Evolutionary conservation across 2,113 vertebrate genomes (phyloP).

Genomic region (Sinocyclocheilus grahami): DNA sequence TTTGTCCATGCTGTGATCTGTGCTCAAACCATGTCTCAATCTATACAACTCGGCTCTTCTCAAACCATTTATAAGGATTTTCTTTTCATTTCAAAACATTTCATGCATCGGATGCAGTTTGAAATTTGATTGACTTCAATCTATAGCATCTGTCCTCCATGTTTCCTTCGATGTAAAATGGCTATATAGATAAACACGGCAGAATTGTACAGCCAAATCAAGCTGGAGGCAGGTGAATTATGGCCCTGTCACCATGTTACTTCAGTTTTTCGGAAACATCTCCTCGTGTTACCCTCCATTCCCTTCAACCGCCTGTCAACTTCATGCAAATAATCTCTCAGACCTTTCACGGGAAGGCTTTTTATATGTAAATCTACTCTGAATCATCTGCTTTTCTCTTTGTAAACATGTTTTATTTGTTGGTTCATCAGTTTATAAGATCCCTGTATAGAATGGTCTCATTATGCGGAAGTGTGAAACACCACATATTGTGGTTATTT

Average conservation of each 20-base stretch:
- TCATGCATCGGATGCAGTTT: slow-evolving; percentile 15
- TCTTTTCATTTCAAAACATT: slow-evolving; percentile 8
- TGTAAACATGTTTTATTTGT: slow-evolving; percentile 17
- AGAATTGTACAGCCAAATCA: slow-evolving; percentile 21
- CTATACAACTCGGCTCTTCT: background rate
- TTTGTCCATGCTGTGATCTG: background rate
- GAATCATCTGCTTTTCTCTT: slow-evolving; percentile 2
- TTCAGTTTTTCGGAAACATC: slow-evolving; percentile 11
- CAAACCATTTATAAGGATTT: background rate
- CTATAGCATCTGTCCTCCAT: slow-evolving; percentile 2
- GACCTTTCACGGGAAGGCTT: slow-evolving; percentile 29
- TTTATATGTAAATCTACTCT: slow-evolving; percentile 44
- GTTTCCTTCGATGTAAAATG: slow-evolving; percentile 2
- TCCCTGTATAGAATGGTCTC: background rate
- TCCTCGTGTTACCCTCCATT: background rate
- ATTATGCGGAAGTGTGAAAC: slow-evolving; percentile 1
- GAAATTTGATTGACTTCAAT: slow-evolving; percentile 3
- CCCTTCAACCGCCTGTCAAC: slow-evolving; percentile 17
- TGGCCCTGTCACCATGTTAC: slow-evolving; percentile 16
- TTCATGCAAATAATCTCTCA: slow-evolving; percentile 33
- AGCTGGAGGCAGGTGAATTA: slow-evolving; percentile 23
- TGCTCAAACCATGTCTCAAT: background rate
- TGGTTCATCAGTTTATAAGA: slow-evolving; percentile 24
- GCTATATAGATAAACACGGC: background rate
- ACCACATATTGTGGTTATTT: background rate